These are phyloP conservation scores for Catocala fraxini DNA, from an alignment of 2,888 invertebrate species.

Conservation along the genomic window DNA sequence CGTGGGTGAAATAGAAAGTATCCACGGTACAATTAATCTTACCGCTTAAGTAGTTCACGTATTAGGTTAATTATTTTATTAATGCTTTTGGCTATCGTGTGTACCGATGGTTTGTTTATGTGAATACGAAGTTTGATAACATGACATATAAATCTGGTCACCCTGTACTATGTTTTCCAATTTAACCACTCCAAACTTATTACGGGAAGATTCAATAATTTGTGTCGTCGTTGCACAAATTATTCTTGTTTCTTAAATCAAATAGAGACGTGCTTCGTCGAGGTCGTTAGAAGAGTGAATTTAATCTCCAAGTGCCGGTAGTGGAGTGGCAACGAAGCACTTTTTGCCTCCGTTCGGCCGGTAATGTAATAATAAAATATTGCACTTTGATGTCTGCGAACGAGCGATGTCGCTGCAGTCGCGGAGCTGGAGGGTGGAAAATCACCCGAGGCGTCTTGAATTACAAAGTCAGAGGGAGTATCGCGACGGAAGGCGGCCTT, in stretches of 20 bases:
- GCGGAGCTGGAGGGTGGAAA: slow-evolving; percentile 68
- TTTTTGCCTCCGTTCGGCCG: slow-evolving; percentile 62
- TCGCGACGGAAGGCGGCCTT: slow-evolving; percentile 68
- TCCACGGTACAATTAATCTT: no score
- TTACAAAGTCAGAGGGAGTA: slow-evolving; percentile 60
- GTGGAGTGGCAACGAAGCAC: slow-evolving; percentile 42
- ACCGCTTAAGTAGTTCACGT: no score
- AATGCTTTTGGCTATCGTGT: no score
- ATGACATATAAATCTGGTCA: no score
- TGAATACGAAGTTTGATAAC: no score
- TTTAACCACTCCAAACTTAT: slow-evolving; percentile 42
- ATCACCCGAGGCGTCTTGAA: slow-evolving; percentile 69
- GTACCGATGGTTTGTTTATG: no score
- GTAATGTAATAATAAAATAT: slow-evolving; percentile 77
- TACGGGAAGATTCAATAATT: slow-evolving; percentile 48
- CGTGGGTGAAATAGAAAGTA: no score
- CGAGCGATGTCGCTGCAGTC: slow-evolving; percentile 47
- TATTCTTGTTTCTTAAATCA: slow-evolving; percentile 60
- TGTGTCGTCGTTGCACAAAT: slow-evolving; percentile 54
- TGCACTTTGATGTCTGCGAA: slow-evolving; percentile 79
- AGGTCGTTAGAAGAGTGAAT: slow-evolving; percentile 63
- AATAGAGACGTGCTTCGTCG: slow-evolving; percentile 51
- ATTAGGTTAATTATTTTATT: no score
- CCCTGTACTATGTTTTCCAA: no score
- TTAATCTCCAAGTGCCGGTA: slow-evolving; percentile 64